Evolutionary conservation across 2,113 vertebrate genomes (phyloP), one percentile per base, ranked within the genome.

Genomic region (Dipodomys ordii): DNA sequence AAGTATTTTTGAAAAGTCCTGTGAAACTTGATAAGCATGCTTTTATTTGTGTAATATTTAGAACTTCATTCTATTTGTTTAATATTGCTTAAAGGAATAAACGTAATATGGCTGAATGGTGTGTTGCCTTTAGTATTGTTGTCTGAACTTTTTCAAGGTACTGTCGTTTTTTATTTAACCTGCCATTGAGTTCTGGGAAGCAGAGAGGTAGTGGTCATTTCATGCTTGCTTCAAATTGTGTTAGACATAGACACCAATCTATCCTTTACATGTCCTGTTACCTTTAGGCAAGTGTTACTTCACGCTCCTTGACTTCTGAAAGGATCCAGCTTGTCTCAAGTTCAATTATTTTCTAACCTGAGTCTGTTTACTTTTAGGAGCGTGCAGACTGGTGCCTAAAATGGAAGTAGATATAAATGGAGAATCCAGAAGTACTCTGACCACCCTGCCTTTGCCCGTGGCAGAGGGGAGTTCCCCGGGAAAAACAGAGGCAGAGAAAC

Each of bases 381-480:
- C 65, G 91, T 83, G 90, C 78, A 93, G 81, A 90, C 44, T 72
- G 97, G 98, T 98, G 96, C 97, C 97, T 96, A 99, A 98, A 97
- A 99, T 99, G 99, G 99, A 99, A 98, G 98, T 99, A 97, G 99
- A 99, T 93, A 93, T 99, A 97, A 99, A 98, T 87, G 99, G 99
- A 93, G 98, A 99, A 84, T 97, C 99, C 95, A 98, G 99, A 98
- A 96, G 98, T 87, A 94, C 98, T 25, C 95, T 99, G 74, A 98
- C 98, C 35, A 97, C 98, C 30, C 97, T 99, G 30, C 98, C 99
- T n/a, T 96, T 99, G 73, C 98, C 99, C 25, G 96, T 95, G 93
- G 94, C 97, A 1, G 99, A 99, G 94, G 97, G 97, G 84, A 98
- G 98, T 97, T 96, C 98, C 80, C 97, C 96, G 0, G 96, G 97